Base-by-base conservation (phyloP, 1,140 invertebrate genomes). In the Drosophila takahashii region DNA sequence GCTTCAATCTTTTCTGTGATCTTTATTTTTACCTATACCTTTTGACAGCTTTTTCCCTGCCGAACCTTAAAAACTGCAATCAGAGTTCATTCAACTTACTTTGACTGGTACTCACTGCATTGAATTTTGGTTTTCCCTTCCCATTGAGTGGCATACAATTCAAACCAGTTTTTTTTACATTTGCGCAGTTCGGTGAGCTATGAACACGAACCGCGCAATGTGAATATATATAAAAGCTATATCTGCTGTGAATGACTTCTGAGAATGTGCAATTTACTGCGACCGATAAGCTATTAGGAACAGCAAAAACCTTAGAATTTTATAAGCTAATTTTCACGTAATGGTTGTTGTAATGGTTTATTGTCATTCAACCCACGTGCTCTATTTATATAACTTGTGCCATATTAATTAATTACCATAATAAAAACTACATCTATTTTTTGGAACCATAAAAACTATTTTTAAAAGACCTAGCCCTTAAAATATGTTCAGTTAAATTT, bases 141-240 rank as follows among this genome's bases (percentile, higher is more conserved):
- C 61, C 37, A 72, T 41, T 48, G 9, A 34, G 26, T 45, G 36
- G 18, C 13, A 37, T n/a, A 75, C 71, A 51, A 36, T 57, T 45
- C 51, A 75, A 75, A 75, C 71, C 72, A 36, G 72, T 75, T 75
- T 54, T 8, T 57, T 54, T 72, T 50, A 53, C 56, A 53, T 73
- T 73, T 62, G 59, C 51, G 36, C 71, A 39, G 39, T 41, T 75
- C 59, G 65, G 16, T 65, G 70, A 64, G 72, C 71, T 75, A 58
- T 75, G 52, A 75, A 32, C 51, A 66, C 52, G 58, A 65, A 37
- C 58, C 52, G 59, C 16, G 18, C 37, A 65, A 37, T 48, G 22
- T 22, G 22, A 47, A 29, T 6, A 13, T 13, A 41, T 11, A 34
- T 32, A 47, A 36, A 44, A 41, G 44, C 27, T 51, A 36, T 18